These are phyloP conservation scores for Toxostoma redivivum DNA, from an alignment of 2,113 vertebrate genomes.

Conservation along the genomic window DNA sequence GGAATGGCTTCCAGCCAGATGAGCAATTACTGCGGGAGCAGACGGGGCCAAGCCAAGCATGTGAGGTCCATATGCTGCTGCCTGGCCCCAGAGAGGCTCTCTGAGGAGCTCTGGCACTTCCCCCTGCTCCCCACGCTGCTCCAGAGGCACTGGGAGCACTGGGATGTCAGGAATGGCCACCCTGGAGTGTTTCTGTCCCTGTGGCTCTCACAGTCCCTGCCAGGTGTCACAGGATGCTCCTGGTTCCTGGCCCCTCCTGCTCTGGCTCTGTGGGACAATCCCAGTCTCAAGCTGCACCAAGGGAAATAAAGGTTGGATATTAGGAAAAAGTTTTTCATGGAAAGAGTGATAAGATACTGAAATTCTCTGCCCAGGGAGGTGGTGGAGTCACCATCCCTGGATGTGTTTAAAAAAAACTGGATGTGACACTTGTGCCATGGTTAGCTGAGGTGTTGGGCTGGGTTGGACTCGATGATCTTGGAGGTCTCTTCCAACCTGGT, in stretches of 20 bases:
- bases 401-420: no score
- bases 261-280: not conserved
- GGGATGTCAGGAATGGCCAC: not conserved
- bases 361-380: no score
- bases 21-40: constrained; percentile 24
- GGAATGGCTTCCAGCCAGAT: constrained; percentile 34
- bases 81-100: not conserved
- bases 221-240: not conserved
- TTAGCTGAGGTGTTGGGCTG: no score
- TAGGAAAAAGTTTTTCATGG: no score
- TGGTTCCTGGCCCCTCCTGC: not conserved
- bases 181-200: not conserved
- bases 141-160: not conserved
- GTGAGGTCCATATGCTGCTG: not conserved
- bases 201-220: not conserved
- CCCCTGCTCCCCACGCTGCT: not conserved
- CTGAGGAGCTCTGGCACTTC: not conserved
- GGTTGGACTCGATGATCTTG: no score
- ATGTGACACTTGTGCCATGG: no score
- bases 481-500: no score
- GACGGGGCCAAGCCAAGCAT: constrained; percentile 6
- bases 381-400: no score
- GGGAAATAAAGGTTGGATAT: no score
- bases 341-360: no score
- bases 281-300: no score